Evolutionary conservation across 30 jellyfish, hydroid and myxozoan species (phyloP), one percentile per base, ranked within the genome.

Genomic region (Morbakka virulenta): DNA sequence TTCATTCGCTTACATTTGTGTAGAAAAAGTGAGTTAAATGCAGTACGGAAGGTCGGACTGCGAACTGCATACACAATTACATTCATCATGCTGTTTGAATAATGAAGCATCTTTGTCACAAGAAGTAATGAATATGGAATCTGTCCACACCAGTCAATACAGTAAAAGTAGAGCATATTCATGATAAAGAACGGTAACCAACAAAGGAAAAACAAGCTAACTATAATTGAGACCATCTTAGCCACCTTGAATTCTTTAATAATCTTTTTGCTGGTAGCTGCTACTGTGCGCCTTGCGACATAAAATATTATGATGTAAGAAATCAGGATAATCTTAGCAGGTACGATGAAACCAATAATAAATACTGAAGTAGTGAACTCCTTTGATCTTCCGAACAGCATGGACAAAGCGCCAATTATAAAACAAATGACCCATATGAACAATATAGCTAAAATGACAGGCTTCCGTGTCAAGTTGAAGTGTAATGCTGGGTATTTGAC

Each of bases 31-130:
- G 95, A 84, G 28, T 79, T 89, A 67, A 89, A 89, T 2, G 95
- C 76, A 2, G 78, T 69, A 30, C 97, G 82, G 41, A 63, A 89
- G 50, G 74, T 91, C 2, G 95, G 97, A 62, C 97, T 89, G 51
- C 97, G 95, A 1, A 52, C 92, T n/a, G 97, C 97, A 62, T 89
- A 89, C 34, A 89, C 97, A 29, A 71, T 70, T 48, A 89, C 81
- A 69, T 89, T 89, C 97, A 89, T 89, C 97, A 89, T 89, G 28
- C 92, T 71, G 72, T 89, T 89, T 24, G 95, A 41, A 51, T 81
- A 81, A 62, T 83, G 97, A 62, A 89, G 50, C 22, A 85, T 67
- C 33, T 81, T 81, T 29, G 84, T 29, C 12, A 89, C 32, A 22
- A 28, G 29, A 69, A 50, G 51, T 13, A 76, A 25, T 23, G 69